Evolutionary conservation across 1,140 invertebrate genomes (phyloP).

Genomic region (Pectinophora gossypiella): DNA sequence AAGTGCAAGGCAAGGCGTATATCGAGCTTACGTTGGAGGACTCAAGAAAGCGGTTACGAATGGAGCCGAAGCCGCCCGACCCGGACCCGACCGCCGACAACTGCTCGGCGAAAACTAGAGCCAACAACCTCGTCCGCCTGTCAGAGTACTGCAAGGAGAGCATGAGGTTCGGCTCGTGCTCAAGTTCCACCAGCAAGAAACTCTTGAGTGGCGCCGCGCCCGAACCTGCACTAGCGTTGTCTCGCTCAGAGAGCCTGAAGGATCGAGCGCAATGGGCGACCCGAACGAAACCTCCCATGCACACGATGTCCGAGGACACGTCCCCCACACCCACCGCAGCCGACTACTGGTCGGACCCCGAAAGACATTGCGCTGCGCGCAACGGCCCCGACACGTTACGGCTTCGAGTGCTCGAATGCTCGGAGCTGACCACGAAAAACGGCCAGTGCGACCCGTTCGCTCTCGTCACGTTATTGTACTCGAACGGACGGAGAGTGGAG

Average conservation of each 20-base stretch:
- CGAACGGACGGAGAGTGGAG: slow-evolving; percentile 87
- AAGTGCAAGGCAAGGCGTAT: slow-evolving; percentile 91
- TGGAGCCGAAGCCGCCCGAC: slow-evolving; percentile 61
- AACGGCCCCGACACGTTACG: slow-evolving; percentile 69
- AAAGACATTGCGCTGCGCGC: slow-evolving; percentile 61
- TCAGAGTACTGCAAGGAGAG: slow-evolving; percentile 69
- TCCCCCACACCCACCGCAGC: slow-evolving; percentile 62
- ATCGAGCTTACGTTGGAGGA: slow-evolving; percentile 79
- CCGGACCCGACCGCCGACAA: slow-evolving; percentile 46
- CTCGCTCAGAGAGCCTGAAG: slow-evolving; percentile 64
- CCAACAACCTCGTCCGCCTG: slow-evolving; percentile 56
- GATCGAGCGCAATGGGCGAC: slow-evolving; percentile 59
- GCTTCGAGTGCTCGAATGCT: slow-evolving; percentile 86
- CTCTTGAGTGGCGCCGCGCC: slow-evolving; percentile 49
- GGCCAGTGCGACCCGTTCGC: slow-evolving; percentile 94
- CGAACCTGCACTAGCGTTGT: slow-evolving; percentile 54
- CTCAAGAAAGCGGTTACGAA: slow-evolving; percentile 55
- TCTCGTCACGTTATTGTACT: slow-evolving; percentile 85
- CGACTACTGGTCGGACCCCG: slow-evolving; percentile 71
- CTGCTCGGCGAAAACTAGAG: slow-evolving; percentile 51
- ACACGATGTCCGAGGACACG: slow-evolving; percentile 56
- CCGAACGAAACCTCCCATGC: slow-evolving; percentile 55
- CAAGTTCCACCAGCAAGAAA: slow-evolving; percentile 69
- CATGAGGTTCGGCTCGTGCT: slow-evolving; percentile 66
- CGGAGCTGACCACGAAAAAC: slow-evolving; percentile 91